phyloP scores from a whole-genome alignment of 1,140 invertebrate genomes.

The Acromyrmex heyeri region DNA sequence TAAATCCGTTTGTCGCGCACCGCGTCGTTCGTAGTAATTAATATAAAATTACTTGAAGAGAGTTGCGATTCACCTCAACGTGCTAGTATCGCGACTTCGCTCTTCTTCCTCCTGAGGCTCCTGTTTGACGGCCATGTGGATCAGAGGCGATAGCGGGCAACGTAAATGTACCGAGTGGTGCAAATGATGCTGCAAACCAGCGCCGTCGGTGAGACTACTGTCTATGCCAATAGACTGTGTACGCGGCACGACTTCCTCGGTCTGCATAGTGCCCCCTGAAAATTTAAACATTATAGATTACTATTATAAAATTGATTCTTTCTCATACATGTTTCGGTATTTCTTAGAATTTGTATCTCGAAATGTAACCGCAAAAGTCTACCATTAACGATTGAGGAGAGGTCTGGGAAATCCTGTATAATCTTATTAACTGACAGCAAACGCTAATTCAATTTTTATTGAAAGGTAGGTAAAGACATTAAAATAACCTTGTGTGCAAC shows the following conservation, averaged over 20 bases:
- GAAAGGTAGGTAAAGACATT: not conserved
- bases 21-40: too few species aligned
- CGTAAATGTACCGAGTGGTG: slow-evolving; percentile 79
- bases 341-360: not conserved
- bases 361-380: not conserved
- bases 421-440: not conserved
- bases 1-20: too few species aligned
- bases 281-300: not conserved
- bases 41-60: not conserved
- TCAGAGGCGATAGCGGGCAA: slow-evolving; percentile 77
- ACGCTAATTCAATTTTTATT: slow-evolving; percentile 1
- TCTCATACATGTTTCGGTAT: too few species aligned
- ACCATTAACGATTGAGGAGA: not conserved
- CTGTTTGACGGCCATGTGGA: slow-evolving; percentile 85
- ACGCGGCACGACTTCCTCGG: slow-evolving; percentile 85
- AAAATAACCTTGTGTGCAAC: not conserved
- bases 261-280: slow-evolving; percentile 87
- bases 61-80: slow-evolving; percentile 71
- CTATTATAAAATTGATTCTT: not conserved
- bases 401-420: not conserved
- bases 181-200: slow-evolving; percentile 78
- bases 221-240: slow-evolving; percentile 83
- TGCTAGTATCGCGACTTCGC: slow-evolving; percentile 73
- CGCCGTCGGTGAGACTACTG: slow-evolving; percentile 78
- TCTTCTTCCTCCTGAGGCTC: slow-evolving; percentile 85